A percentile compares a stretch with the other conserved stretches of the same genome.
phyloP scores from a whole-genome alignment of 2,888 invertebrate genomes.

The Sminthurides aquaticus region DNA sequence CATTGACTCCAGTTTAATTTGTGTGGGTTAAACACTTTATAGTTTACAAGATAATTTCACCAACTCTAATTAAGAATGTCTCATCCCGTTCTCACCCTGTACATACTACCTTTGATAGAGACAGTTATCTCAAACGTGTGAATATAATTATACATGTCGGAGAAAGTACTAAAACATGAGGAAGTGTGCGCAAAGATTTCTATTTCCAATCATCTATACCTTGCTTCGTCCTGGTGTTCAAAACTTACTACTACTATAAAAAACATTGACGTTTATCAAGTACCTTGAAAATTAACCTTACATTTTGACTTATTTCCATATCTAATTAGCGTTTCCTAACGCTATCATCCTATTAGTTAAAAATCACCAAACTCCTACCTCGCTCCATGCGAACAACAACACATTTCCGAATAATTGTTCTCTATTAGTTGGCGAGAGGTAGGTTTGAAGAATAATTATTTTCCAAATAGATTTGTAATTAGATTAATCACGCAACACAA shows the following conservation, averaged over 20 bases:
- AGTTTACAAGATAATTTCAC: too few relatives aligned
- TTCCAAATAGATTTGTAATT: too few relatives aligned
- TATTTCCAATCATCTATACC: too few relatives aligned
- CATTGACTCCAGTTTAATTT: too few relatives aligned
- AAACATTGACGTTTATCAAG: background rate
- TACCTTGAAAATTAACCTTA: background rate
- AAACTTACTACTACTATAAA: background rate
- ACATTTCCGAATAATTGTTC: background rate
- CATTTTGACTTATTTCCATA: background rate
- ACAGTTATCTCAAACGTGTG: background rate
- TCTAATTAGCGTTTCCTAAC: background rate
- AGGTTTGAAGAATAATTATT: background rate
- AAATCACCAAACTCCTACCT: background rate
- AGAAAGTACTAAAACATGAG: background rate
- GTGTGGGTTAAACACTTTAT: too few relatives aligned
- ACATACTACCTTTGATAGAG: background rate
- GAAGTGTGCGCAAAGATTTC: background rate
- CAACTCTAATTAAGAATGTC: too few relatives aligned
- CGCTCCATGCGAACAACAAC: background rate
- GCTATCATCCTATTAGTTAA: background rate
- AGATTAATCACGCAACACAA: too few relatives aligned
- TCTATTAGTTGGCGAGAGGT: background rate
- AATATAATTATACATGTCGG: background rate
- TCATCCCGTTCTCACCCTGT: background rate
- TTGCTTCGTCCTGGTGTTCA: too few relatives aligned